Percentiles rank a stretch among this genome's conserved stretches.
These are phyloP conservation scores for Otocyon megalotis DNA, from an alignment of 2,113 vertebrate species.

Conservation along the genomic window DNA sequence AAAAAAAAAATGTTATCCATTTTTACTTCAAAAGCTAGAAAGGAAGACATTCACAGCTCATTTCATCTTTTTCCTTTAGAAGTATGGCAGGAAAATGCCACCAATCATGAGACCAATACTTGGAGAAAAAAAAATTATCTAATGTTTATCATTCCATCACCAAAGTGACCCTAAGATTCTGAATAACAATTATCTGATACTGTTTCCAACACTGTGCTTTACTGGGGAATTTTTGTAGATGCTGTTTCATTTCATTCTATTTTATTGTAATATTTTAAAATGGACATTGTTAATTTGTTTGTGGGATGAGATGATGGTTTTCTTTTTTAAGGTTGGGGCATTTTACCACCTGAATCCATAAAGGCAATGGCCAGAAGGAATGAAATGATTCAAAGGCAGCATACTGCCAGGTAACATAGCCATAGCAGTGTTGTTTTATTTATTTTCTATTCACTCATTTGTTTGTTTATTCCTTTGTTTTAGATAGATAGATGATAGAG, in stretches of 20 bases:
- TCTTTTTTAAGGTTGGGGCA: conserved; percentile 89
- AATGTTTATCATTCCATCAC: background rate
- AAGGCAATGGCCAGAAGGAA: conserved; percentile 95
- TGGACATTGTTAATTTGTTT: conserved; percentile 55
- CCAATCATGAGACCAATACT: background rate
- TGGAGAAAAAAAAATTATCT: background rate
- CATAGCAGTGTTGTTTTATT: background rate
- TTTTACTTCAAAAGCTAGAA: conserved; percentile 33
- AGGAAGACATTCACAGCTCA: background rate
- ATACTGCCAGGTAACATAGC: conserved; percentile 92
- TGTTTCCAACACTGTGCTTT: background rate
- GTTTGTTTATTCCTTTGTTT: background rate
- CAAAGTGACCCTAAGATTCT: background rate
- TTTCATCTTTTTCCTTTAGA: background rate
- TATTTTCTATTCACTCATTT: background rate
- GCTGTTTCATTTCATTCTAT: background rate
- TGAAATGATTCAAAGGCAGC: conserved; percentile 96
- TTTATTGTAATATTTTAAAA: conserved; percentile 27
- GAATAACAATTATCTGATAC: background rate
- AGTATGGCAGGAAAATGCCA: conserved; percentile 25
- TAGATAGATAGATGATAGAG: background rate
- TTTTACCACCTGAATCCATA: conserved; percentile 93
- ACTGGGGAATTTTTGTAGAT: background rate
- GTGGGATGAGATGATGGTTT: background rate
- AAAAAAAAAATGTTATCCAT: background rate